phyloP scores from a whole-genome alignment of 2,113 vertebrate species.

The Abramis brama region DNA sequence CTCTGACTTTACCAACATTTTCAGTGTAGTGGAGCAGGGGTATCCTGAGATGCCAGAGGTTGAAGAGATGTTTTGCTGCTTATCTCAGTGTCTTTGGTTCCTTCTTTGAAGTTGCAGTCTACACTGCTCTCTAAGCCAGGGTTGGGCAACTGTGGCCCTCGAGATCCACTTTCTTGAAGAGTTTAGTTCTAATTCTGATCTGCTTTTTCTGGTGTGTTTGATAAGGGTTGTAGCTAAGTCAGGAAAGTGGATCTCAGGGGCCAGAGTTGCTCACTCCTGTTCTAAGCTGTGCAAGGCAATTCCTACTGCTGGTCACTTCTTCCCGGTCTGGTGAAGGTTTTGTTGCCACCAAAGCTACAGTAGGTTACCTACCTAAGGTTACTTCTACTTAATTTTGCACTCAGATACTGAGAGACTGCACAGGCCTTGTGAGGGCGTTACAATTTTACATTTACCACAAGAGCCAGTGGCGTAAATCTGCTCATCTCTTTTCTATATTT shows the following conservation, averaged over 20 bases:
- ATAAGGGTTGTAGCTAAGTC: not conserved
- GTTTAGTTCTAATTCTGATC: too few species aligned
- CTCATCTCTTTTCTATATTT: too few species aligned
- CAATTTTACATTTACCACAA: not conserved
- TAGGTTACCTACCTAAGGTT: not conserved
- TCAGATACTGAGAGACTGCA: not conserved
- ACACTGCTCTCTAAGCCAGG: too few species aligned
- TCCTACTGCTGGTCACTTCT: not conserved
- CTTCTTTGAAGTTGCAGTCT: too few species aligned
- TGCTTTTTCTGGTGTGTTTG: not conserved
- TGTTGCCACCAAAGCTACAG: not conserved
- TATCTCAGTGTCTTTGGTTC: too few species aligned
- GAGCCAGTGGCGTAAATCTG: too few species aligned
- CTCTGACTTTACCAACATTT: too few species aligned
- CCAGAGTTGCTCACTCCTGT: not conserved
- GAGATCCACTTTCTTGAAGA: not conserved
- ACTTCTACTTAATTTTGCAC: not conserved
- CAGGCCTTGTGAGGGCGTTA: not conserved
- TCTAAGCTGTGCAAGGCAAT: not conserved
- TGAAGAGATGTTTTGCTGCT: too few species aligned
- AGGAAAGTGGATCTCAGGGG: not conserved
- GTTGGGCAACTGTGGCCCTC: not conserved
- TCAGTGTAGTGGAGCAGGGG: too few species aligned
- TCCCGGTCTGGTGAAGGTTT: not conserved
- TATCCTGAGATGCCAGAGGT: too few species aligned